These are phyloP conservation scores for Salticus scenicus DNA, from an alignment of 2,888 invertebrate genomes.

Conservation along the genomic window DNA sequence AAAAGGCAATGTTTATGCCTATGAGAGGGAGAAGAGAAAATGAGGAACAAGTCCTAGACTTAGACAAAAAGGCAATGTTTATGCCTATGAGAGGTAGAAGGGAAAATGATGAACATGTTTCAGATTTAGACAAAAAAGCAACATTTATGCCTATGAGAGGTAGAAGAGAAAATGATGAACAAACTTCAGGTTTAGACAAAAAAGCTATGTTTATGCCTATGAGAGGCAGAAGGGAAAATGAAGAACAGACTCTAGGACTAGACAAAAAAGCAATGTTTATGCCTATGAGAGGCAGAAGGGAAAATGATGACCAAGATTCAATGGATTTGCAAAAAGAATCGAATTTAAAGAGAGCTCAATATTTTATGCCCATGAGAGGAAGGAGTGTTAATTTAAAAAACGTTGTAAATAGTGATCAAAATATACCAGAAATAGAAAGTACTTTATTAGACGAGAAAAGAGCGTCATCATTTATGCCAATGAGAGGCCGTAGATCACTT, in stretches of 20 bases:
- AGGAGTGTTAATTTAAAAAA: background rate
- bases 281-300: background rate
- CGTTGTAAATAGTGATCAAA: background rate
- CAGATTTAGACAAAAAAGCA: constrained; percentile 10
- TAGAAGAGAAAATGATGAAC: background rate
- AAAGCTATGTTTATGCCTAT: background rate
- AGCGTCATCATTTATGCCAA: constrained; percentile 48
- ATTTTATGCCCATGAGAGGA: constrained; percentile 45
- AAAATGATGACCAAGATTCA: background rate
- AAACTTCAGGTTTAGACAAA: background rate
- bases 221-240: constrained; percentile 4
- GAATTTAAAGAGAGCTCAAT: background rate
- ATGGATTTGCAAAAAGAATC: no score
- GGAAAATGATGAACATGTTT: background rate
- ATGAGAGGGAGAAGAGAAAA: constrained; percentile 14
- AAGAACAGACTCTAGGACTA: background rate
- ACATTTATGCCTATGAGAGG: background rate
- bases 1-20: constrained; percentile 19
- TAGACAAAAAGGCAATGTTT: constrained; percentile 13
- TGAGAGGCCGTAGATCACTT: constrained; percentile 33
- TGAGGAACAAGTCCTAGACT: background rate
- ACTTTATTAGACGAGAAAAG: constrained; percentile 1
- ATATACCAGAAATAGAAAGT: background rate
- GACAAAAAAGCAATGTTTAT: constrained; percentile 10
- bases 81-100: constrained; percentile 42